Base-by-base conservation (phyloP, 1,140 invertebrate species). In the Centruroides vittatus region DNA sequence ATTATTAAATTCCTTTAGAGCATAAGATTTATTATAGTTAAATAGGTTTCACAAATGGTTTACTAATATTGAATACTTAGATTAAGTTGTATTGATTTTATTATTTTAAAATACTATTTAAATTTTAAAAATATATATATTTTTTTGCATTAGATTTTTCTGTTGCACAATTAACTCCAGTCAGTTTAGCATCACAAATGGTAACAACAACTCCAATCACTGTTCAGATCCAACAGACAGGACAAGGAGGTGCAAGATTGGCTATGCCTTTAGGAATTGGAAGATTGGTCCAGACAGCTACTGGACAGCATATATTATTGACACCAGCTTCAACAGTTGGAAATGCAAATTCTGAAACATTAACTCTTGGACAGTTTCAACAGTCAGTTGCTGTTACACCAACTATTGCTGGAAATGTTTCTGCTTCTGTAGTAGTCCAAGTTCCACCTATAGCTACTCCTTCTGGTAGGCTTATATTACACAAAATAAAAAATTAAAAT, bases 281-380 rank as follows among this genome's bases (percentile, higher is more conserved):
- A 50, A 83, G 85, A 66, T 72, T 86, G 47, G 81, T 86, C 13
- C 84, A 86, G 70, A 85, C 84, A 8, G 78, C 83, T 47, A 78
- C 80, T 23, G 85, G 84, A 46, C 81, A 82, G 72, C 74, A 76
- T 59, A 76, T 85, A 54, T 76, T 86, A 46, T 70, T 84, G 7
- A 61, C 57, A 48, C 34, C 54, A 57, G 35, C 48, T n/a, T 67
- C 70, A 23, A 55, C 62, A 13, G 55, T 58, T 23, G 46, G 58
- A 36, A 41, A 55, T 48, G 35, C 41, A 6, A 41, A 41, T 41
- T 41, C 41, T 6, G 41, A 41, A 41, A 41, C 41, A 41, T 6
- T 41, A 41, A 41, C 5, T 41, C 8, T 41, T 6, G 8, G 8
- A 6, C 41, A 41, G 8, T 41, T 41, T 41, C 41, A 41, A 8